Evolutionary conservation across 2,797 vertebrate genomes (phyloP).

Genomic region (Aselliscus stoliczkanus): DNA sequence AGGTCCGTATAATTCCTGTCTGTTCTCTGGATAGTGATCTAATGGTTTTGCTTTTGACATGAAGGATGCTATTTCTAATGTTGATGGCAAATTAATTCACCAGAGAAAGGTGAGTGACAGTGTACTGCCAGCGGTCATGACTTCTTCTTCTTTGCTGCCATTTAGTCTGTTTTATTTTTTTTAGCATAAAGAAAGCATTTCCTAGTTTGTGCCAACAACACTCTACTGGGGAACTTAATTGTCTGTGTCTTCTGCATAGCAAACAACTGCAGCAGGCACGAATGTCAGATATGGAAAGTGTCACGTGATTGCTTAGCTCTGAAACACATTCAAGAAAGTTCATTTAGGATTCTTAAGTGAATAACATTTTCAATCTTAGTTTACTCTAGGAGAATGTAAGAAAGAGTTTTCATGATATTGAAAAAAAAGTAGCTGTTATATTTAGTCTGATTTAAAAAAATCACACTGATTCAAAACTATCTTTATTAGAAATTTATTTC

Average conservation of each 20-base stretch:
- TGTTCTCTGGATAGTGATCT: slow-evolving; percentile 84
- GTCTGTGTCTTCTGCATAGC: slow-evolving; percentile 57
- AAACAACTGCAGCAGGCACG: slow-evolving; percentile 22
- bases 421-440: not conserved
- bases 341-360: not conserved
- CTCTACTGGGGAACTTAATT: slow-evolving; percentile 55
- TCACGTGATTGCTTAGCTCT: not conserved
- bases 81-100: slow-evolving; percentile 90
- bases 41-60: slow-evolving; percentile 84
- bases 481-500: not conserved
- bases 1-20: slow-evolving; percentile 81
- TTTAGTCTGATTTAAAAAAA: not conserved
- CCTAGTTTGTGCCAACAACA: slow-evolving; percentile 39
- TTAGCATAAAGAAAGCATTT: slow-evolving; percentile 64
- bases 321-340: not conserved
- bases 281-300: not conserved
- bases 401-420: not conserved
- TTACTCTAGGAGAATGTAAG: not conserved
- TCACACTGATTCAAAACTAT: not conserved
- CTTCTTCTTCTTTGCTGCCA: slow-evolving; percentile 84
- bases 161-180: slow-evolving; percentile 82
- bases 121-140: slow-evolving; percentile 82
- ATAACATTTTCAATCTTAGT: not conserved
- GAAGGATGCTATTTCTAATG: slow-evolving; percentile 89
- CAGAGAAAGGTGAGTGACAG: slow-evolving; percentile 85